Evolutionary conservation across 2,797 vertebrate species (phyloP).

Genomic region (Hoplostethus atlanticus): DNA sequence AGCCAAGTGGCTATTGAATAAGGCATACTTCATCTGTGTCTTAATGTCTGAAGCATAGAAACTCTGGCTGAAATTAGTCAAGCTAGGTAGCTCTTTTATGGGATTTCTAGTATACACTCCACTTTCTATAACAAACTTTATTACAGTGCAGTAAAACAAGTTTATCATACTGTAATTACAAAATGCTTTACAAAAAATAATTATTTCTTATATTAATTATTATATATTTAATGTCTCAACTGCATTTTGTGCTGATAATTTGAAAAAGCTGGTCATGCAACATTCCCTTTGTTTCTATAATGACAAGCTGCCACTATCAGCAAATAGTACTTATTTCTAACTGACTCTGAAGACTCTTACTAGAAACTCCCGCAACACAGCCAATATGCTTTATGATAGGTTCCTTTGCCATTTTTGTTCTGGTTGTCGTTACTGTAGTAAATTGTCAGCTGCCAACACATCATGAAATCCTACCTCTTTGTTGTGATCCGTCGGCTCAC

Average conservation of each 20-base stretch:
- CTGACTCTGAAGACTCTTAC: background rate
- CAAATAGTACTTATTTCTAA: background rate
- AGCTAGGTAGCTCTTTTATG: background rate
- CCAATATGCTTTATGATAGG: background rate
- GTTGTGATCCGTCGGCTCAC: no score
- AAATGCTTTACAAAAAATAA: background rate
- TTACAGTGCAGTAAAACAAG: background rate
- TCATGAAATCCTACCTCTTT: no score
- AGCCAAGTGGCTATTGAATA: background rate
- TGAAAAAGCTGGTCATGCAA: constrained; percentile 2
- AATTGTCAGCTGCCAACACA: no score
- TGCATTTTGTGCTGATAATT: background rate
- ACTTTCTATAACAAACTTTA: background rate
- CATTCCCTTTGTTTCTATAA: constrained; percentile 12
- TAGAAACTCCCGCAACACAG: background rate
- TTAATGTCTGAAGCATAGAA: background rate
- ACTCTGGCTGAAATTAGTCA: background rate
- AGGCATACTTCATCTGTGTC: background rate
- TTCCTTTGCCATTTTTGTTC: background rate
- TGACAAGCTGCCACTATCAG: constrained; percentile 10
- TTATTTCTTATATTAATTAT: background rate
- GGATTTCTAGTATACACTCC: background rate
- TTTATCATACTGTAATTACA: background rate
- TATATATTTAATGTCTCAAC: background rate
- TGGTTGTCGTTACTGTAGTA: background rate